Base-by-base conservation (phyloP, 2,113 vertebrate genomes). In the Cepphus grylle region DNA sequence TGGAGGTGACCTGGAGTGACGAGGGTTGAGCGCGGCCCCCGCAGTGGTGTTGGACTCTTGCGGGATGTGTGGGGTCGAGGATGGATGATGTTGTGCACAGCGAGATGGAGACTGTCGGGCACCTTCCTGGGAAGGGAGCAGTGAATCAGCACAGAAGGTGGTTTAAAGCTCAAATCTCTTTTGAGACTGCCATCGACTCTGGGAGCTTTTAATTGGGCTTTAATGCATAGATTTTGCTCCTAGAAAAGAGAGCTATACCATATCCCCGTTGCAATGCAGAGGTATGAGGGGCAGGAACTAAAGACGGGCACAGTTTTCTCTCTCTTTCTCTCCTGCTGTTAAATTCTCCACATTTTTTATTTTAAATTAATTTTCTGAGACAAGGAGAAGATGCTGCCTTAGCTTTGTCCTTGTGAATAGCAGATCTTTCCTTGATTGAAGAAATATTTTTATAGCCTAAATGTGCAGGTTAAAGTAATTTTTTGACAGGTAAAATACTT, bases 311-410 rank as follows among this genome's bases (percentile, higher is more conserved):
- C 0, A 2, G 5, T 30, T 55, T 52, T 25, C 10, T 84, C 55
- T 62, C 10, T 45, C 21, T 11, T 40, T 71, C 26, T 34, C 29
- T 43, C 67, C 38, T 79, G 26, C 32, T 82, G 38, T 50, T n/a
- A 47, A 55, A 69, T 42, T 79, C 53, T 82, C 36, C 53, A 76
- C 62, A 2, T 29, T 82, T 95, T 87, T 78, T 78, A 67, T 90
- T 96, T 94, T 21, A 84, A 94, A 95, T 97, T 97, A 95, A 95
- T 98, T 97, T 94, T 86, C 63, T 77, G 49, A 95, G 81, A 92
- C 36, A 94, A 86, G 79, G 20, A 89, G 70, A 95, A 91, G 88
- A 77, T 15, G 6, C 78, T 96, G 73, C 69, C 34, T 94, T 95
- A 73, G 58, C 86, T 97, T 88, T 95, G 90, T 93, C 95, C 95